Evolutionary conservation across 2,113 vertebrate species (phyloP), one percentile per base, ranked within the genome.

Genomic region (Ailuropoda melanoleuca): DNA sequence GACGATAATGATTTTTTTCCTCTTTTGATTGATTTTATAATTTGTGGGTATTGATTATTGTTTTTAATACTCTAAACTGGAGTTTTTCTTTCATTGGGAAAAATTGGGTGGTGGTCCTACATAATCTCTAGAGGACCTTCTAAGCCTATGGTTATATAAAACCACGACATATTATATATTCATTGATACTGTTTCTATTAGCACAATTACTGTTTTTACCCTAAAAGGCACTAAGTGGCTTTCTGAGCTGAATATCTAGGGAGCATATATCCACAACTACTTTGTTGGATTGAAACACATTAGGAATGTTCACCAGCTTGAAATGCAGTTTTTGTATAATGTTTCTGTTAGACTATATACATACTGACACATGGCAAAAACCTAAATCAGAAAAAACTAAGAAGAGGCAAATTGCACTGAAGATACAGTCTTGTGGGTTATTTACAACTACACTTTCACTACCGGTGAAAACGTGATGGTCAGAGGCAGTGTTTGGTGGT

Each of bases 31-130:
- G 6, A 82, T n/a, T 64, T 81, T 93, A 55, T 81, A 29, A 72
- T 66, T 58, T 90, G 6, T 58, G 21, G 53, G 17, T 43, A 64
- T 58, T 90, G 39, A 46, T 39, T 81, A 39, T 90, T 93, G 0
- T 81, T 92, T 37, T 93, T 93, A 92, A 78, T 58, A 46, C 26
- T 84, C 46, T 89, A 93, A 97, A 19, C 18, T 81, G 21, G 31
- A 84, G 17, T 87, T 62, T 96, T 96, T 70, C 72, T 8, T 93
- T 94, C 19, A 19, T 82, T 17, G 96, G 84, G 31, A 77, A 95
- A 90, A 90, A 66, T 8, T 43, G 14, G 9, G 8, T 75, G 55
- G 6, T 78, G 83, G 19, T 92, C 75, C 19, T 81, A 62, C 3
- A 55, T 68, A 50, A 94, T 53, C 24, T 72, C 12, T 68, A 85